A percentile compares a stretch with the other conserved stretches of the same genome.
Evolutionary conservation across 2,797 vertebrate species (phyloP).

Genomic region (Clarias pachynema): DNA sequence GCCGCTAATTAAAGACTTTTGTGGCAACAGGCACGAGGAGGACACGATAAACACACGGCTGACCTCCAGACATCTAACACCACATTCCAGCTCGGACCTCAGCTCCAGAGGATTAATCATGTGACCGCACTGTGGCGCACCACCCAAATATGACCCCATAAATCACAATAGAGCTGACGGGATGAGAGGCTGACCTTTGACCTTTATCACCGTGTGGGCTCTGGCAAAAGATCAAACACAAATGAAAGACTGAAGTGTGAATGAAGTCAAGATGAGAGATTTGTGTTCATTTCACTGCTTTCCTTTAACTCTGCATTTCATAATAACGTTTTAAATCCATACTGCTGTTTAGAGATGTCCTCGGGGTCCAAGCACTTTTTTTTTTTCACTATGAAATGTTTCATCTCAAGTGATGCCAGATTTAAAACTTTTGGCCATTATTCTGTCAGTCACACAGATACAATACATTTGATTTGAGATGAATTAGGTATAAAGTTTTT

Average conservation of each 20-base stretch:
- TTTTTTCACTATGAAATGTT: not conserved
- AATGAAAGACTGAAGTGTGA: not conserved
- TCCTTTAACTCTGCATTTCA: not conserved
- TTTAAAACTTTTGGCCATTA: not conserved
- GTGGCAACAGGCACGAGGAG: constrained; percentile 17
- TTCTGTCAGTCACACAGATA: not conserved
- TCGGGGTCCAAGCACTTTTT: not conserved
- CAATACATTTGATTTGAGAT: not conserved
- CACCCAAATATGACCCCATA: constrained; percentile 44
- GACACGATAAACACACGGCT: not conserved
- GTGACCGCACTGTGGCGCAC: not conserved
- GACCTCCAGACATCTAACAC: constrained; percentile 16
- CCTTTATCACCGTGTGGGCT: constrained; percentile 13
- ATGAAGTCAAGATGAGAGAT: not conserved
- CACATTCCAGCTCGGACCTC: constrained; percentile 12
- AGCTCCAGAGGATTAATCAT: constrained; percentile 4
- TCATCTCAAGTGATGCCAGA: not conserved
- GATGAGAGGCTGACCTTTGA: constrained; percentile 37
- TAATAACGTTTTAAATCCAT: not conserved
- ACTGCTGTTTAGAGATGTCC: not conserved
- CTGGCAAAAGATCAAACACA: not conserved
- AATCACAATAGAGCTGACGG: constrained; percentile 35
- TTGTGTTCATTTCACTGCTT: not conserved
- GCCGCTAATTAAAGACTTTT: constrained; percentile 41
- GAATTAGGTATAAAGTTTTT: not conserved